Percentiles rank a stretch among this genome's conserved stretches.
Evolutionary conservation across 2,797 vertebrate species (phyloP).

Genomic region (Melanotaenia nigrans): DNA sequence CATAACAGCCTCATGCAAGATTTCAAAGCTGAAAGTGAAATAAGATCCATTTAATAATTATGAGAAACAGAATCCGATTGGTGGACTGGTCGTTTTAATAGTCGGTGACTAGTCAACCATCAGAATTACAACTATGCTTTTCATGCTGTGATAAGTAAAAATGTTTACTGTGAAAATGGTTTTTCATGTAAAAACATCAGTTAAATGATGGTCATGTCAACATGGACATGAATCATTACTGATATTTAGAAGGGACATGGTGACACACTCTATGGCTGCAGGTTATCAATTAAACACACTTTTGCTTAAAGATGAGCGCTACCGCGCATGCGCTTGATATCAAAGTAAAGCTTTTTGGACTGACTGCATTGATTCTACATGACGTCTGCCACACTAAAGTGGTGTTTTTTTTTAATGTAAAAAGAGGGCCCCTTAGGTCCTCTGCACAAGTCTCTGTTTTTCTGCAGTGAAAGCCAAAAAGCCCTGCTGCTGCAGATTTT

Average conservation of each 20-base stretch:
- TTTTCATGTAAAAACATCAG: no score
- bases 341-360: slow-evolving; percentile 1
- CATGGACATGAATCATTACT: not conserved
- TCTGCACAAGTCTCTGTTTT: not conserved
- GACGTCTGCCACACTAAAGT: not conserved
- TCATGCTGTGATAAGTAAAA: not conserved
- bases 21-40: no score
- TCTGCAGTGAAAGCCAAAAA: not conserved
- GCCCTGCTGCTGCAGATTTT: not conserved
- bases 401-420: not conserved
- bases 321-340: not conserved
- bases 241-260: no score
- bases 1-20: no score
- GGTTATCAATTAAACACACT: not conserved
- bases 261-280: not conserved
- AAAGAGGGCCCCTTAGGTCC: not conserved
- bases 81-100: no score
- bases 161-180: not conserved
- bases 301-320: not conserved
- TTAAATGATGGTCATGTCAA: not conserved
- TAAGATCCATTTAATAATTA: no score
- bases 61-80: no score
- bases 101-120: no score
- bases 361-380: not conserved
- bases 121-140: no score